Evolutionary conservation across 2,797 vertebrate genomes (phyloP).

Genomic region (Geranospiza caerulescens): DNA sequence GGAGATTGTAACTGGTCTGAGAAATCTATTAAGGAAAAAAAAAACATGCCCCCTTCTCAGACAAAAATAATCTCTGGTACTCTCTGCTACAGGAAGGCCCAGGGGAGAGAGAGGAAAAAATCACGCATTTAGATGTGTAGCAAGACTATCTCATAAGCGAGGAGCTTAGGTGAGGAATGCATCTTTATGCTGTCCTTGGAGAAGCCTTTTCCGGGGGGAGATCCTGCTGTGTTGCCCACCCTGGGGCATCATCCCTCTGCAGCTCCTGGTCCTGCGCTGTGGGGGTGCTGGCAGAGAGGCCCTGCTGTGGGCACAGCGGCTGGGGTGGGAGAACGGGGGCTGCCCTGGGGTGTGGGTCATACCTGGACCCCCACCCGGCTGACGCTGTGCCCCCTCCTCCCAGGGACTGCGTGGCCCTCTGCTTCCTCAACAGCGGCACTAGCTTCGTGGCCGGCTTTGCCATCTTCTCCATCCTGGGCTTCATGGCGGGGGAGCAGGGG

Average conservation of each 20-base stretch:
- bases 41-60: background rate
- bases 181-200: background rate
- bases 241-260: background rate
- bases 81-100: background rate
- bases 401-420: conserved; percentile 88
- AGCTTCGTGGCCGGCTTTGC: conserved; percentile 92
- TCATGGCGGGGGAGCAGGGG: conserved; percentile 90
- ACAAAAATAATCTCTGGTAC: background rate
- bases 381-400: background rate
- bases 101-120: background rate
- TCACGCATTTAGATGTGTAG: background rate
- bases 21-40: background rate
- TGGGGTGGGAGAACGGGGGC: background rate
- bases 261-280: background rate
- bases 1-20: background rate
- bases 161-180: background rate
- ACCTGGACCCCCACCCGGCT: background rate
- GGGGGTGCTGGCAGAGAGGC: background rate
- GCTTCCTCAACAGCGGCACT: conserved; percentile 89
- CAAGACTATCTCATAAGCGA: background rate
- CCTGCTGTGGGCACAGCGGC: background rate
- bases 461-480: conserved; percentile 93
- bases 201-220: background rate
- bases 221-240: background rate
- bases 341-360: background rate